A percentile compares a stretch with the other conserved stretches of the same genome.
phyloP scores from a whole-genome alignment of 1,140 invertebrate species.

The Planococcus citri region DNA sequence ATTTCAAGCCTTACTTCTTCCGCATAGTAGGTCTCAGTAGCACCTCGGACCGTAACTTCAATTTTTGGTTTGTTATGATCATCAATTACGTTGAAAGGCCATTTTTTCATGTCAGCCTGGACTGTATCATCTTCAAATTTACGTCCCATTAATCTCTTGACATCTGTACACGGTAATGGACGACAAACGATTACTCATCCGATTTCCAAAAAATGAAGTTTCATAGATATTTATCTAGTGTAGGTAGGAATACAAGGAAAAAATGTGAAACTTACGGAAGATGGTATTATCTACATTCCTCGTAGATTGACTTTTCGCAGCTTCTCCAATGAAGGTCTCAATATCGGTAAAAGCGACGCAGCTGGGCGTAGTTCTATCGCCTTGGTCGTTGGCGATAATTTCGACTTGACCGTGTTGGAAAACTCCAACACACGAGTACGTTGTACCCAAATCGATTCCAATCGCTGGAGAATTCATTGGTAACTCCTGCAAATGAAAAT shows the following conservation, averaged over 20 bases:
- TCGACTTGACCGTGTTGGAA: conserved; percentile 47
- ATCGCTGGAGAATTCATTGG: conserved; percentile 25
- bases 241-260: too few relatives aligned
- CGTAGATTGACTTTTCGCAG: conserved; percentile 87
- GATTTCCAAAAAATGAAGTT: too few relatives aligned
- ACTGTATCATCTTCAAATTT: conserved; percentile 67
- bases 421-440: conserved; percentile 12
- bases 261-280: conserved; percentile 61
- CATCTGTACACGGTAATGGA: conserved; percentile 35
- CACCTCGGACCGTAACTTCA: conserved; percentile 80
- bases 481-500: too few relatives aligned
- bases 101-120: conserved; percentile 91
- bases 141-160: conserved; percentile 49
- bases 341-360: conserved; percentile 97
- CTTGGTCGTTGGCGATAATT: conserved; percentile 96
- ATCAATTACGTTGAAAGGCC: conserved; percentile 85
- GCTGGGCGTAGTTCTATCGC: conserved; percentile 91
- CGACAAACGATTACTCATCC: too few relatives aligned
- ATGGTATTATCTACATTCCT: conserved; percentile 94
- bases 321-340: conserved; percentile 92
- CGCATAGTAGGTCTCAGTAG: conserved; percentile 80
- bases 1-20: conserved; percentile 59
- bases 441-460: conserved; percentile 26
- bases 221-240: too few relatives aligned
- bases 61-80: conserved; percentile 77